These are phyloP conservation scores for Lasiurus cinereus DNA, from an alignment of 2,113 vertebrate genomes.

Conservation along the genomic window DNA sequence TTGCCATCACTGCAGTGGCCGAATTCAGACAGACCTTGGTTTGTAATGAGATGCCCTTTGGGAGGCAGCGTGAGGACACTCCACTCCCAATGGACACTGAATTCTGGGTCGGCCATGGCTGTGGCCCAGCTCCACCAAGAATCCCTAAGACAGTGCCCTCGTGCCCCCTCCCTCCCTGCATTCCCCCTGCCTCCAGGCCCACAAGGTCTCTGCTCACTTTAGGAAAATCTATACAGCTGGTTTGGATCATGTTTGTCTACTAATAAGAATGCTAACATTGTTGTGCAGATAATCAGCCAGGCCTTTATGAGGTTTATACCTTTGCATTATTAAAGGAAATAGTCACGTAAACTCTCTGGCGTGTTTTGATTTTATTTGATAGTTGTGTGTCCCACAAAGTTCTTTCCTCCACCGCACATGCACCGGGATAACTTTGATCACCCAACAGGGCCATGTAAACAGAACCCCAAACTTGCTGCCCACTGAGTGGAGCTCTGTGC, in stretches of 20 bases:
- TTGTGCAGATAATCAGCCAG: slow-evolving; percentile 63
- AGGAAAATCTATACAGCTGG: slow-evolving; percentile 64
- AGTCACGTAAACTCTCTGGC: slow-evolving; percentile 51
- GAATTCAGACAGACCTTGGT: background rate
- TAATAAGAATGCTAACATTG: slow-evolving; percentile 77
- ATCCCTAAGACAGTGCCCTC: background rate
- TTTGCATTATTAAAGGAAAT: slow-evolving; percentile 78
- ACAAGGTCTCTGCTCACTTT: background rate
- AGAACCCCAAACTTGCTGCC: background rate
- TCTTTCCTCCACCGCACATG: background rate
- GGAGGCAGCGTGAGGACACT: background rate
- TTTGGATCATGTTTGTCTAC: slow-evolving; percentile 69
- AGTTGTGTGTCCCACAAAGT: background rate
- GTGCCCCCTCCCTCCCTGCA: background rate
- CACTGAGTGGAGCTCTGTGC: background rate
- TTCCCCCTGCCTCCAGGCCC: background rate
- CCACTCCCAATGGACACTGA: background rate
- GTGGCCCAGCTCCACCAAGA: background rate
- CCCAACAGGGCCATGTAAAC: background rate
- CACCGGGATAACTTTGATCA: background rate
- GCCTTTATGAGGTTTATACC: slow-evolving; percentile 79
- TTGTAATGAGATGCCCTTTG: background rate
- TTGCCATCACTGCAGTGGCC: fast-evolving
- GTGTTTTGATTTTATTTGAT: slow-evolving; percentile 62
- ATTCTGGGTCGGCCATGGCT: background rate